Percentiles rank a stretch among this genome's conserved stretches.
Conservation (phyloP, 2,888 invertebrate species). For the Coenonympha arcania region DNA sequence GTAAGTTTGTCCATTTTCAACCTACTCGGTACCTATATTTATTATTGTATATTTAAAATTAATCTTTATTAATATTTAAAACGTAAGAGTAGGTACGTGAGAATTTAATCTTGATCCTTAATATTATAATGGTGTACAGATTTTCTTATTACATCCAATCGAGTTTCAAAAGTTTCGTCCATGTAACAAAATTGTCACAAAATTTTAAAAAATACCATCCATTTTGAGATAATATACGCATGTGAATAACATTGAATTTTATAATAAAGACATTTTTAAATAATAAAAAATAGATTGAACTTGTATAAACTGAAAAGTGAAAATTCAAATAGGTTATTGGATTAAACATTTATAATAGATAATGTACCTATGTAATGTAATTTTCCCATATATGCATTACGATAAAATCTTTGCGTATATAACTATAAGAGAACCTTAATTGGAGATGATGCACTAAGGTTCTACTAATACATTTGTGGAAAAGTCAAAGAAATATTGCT, state of each 20-base stretch:
- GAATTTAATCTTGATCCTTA: neutral
- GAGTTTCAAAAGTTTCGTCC: slow-evolving; percentile 22
- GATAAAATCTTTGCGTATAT: too few species aligned
- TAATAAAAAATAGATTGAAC: slow-evolving; percentile 19
- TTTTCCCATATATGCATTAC: too few species aligned
- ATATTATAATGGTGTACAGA: neutral
- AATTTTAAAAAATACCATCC: slow-evolving; percentile 33
- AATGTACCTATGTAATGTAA: too few species aligned
- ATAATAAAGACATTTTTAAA: slow-evolving; percentile 29
- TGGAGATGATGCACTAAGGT: too few species aligned
- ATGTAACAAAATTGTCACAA: slow-evolving; percentile 24
- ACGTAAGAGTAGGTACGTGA: neutral
- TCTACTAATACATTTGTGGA: too few species aligned
- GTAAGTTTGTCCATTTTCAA: slow-evolving; percentile 9
- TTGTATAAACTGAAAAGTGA: slow-evolving; percentile 16
- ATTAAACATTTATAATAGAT: too few species aligned
- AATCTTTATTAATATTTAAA: neutral
- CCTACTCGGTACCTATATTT: neutral
- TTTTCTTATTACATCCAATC: neutral
- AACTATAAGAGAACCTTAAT: too few species aligned
- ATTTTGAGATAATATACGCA: too few species aligned
- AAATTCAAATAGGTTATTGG: neutral
- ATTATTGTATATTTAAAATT: slow-evolving; percentile 3
- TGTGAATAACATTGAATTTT: slow-evolving; percentile 1
- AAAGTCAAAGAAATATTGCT: neutral